A percentile compares a stretch with the other conserved stretches of the same genome.
phyloP scores from a whole-genome alignment of 1,140 invertebrate species.

The Semibalanus balanoides region DNA sequence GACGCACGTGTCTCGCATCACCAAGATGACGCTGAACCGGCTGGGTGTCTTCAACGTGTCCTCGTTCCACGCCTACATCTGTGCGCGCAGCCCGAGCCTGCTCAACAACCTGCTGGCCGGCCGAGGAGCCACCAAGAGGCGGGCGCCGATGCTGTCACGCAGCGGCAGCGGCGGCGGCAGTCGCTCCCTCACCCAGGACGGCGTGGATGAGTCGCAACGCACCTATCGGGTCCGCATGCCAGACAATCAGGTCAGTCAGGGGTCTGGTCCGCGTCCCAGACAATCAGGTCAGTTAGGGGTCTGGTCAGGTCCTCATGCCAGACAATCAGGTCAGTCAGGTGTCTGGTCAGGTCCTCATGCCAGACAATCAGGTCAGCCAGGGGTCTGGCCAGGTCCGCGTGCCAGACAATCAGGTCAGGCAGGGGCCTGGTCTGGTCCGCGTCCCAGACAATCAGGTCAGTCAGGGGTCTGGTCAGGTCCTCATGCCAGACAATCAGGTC shows the following conservation, averaged over 20 bases:
- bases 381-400: too few relatives aligned
- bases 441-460: too few relatives aligned
- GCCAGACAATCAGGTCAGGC: too few relatives aligned
- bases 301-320: conserved; percentile 72
- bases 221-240: conserved; percentile 76
- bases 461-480: too few relatives aligned
- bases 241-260: conserved; percentile 51
- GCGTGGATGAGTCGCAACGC: conserved; percentile 59
- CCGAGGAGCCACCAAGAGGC: conserved; percentile 69
- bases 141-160: conserved; percentile 50
- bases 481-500: too few relatives aligned
- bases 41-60: conserved; percentile 94
- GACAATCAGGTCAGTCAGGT: conserved; percentile 41
- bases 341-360: conserved; percentile 66
- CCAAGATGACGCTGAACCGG: conserved; percentile 86
- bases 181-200: conserved; percentile 48
- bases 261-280: not conserved
- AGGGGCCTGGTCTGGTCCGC: too few relatives aligned
- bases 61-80: conserved; percentile 94
- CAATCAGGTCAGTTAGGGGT: too few relatives aligned
- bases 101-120: conserved; percentile 83
- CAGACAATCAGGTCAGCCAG: conserved; percentile 55
- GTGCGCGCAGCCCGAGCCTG: conserved; percentile 78
- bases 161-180: conserved; percentile 63
- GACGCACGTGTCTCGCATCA: conserved; percentile 84